Conservation (phyloP, 2,888 invertebrate genomes). For the Ditylenchus weischeri region DNA sequence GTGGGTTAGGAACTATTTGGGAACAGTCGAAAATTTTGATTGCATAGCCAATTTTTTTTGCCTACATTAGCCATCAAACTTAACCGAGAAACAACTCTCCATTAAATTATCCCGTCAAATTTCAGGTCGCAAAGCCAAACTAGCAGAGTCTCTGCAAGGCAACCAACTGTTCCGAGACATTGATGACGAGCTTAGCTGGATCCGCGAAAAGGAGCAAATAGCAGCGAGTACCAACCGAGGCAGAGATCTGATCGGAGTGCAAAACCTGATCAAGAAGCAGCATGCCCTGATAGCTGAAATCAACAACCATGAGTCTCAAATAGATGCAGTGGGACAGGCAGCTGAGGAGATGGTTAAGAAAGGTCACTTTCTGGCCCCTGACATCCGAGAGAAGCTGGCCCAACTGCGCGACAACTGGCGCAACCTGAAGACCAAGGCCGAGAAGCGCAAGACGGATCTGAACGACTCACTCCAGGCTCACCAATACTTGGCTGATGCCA, state of each 20-base stretch:
- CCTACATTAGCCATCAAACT: too few relatives aligned
- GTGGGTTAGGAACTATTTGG: too few relatives aligned
- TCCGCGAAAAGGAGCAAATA: slow-evolving; percentile 76
- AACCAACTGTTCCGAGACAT: slow-evolving; percentile 97
- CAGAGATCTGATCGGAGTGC: slow-evolving; percentile 95
- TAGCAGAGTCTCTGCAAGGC: slow-evolving; percentile 86
- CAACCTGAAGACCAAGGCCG: slow-evolving; percentile 71
- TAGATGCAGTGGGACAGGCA: slow-evolving; percentile 82
- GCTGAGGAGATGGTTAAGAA: slow-evolving; percentile 76
- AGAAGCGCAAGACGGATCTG: slow-evolving; percentile 86
- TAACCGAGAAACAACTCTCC: too few relatives aligned
- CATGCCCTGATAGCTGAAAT: slow-evolving; percentile 84
- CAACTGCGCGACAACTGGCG: slow-evolving; percentile 87
- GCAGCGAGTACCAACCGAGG: slow-evolving; percentile 57
- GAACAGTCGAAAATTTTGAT: too few relatives aligned
- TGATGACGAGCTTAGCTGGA: slow-evolving; percentile 97
- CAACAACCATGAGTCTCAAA: slow-evolving; percentile 84
- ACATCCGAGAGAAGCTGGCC: slow-evolving; percentile 75
- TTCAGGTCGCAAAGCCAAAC: slow-evolving; percentile 56
- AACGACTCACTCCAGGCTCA: slow-evolving; percentile 94
- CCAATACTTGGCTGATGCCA: slow-evolving; percentile 99
- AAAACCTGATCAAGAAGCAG: slow-evolving; percentile 79
- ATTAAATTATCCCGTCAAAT: too few relatives aligned
- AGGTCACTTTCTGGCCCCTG: slow-evolving; percentile 93
- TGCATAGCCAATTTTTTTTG: too few relatives aligned